Evolutionary conservation across 2,888 invertebrate genomes (phyloP).

Genomic region (Parasteatoda lunata): DNA sequence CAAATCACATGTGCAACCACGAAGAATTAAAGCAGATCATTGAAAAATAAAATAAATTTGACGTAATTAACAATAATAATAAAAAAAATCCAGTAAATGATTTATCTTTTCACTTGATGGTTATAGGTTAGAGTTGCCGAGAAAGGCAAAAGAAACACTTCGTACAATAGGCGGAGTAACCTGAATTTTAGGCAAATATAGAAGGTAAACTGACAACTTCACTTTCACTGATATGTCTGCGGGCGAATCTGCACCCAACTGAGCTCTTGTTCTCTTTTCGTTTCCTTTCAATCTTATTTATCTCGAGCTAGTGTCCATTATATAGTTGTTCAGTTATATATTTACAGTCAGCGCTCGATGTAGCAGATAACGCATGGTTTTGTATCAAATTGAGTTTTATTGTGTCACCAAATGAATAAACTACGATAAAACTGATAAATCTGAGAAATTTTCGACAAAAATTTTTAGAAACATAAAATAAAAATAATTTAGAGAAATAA

Average conservation of each 20-base stretch:
- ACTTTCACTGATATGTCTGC: constrained; percentile 36
- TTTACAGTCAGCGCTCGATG: too few relatives aligned
- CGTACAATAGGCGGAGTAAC: constrained; percentile 46
- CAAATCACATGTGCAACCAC: constrained; percentile 12
- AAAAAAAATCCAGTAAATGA: constrained; percentile 8
- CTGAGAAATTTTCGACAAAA: too few relatives aligned
- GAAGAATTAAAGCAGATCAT: constrained; percentile 16
- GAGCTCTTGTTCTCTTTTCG: constrained; percentile 23
- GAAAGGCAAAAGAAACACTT: constrained; percentile 37
- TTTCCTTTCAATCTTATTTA: constrained; percentile 1
- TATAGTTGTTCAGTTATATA: too few relatives aligned
- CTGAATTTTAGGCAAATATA: constrained; percentile 56
- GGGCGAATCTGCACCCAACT: constrained; percentile 45
- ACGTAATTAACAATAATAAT: not conserved
- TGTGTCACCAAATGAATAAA: too few relatives aligned
- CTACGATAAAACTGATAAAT: too few relatives aligned
- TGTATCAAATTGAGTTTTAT: too few relatives aligned
- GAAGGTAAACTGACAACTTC: constrained; percentile 31
- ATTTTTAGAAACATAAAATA: too few relatives aligned
- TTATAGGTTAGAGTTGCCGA: constrained; percentile 41
- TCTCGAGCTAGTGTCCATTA: too few relatives aligned
- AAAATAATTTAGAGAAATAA: too few relatives aligned
- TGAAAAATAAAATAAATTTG: constrained; percentile 1
- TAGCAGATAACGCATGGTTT: too few relatives aligned
- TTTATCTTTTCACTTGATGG: not conserved